Base-by-base conservation (phyloP, 2,888 invertebrate genomes). In the Mycalesis mineus region DNA sequence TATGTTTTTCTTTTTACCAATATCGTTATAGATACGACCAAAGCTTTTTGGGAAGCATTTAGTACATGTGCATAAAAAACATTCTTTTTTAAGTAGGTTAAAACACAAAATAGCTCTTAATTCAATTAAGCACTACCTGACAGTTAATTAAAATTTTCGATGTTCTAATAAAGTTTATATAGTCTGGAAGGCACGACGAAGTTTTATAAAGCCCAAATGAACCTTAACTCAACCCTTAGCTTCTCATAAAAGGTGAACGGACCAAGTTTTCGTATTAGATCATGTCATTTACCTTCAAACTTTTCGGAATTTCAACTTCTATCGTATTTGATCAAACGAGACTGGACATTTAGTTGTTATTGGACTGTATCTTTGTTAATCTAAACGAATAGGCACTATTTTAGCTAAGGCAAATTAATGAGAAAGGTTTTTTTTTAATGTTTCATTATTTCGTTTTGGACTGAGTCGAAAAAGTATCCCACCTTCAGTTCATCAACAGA, bases 191-290 rank as follows among this genome's bases (percentile, higher is more conserved):
- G 37, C 33, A 51, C 22, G 22, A 15, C 29, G 8, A 45, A 45
- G 45, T 45, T 29, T 45, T 45, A 29, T 45, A 13, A 45, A 45
- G 9, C 45, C 29, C 29, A 29, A 45, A 45, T 9, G 28, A 52
- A 48, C 28, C 39, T 31, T 44, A 54, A 55, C 47, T 40, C 15
- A 37, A 22, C 13, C 49, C 29, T 44, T 31, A 47, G n/a, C 40
- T 50, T 60, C 41, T 14, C 40, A 17, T 22, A 60, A 54, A 54
- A 55, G 37, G 54, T 57, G 31, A 60, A 55, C 42, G 50, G 41
- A 40, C 33, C 11, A 55, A 57, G 45, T 57, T 60, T 51, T 17
- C n/a, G 37, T 17, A 31, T 51, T 36, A n/a, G 7, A 44, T 28
- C 28, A 28, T 29, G 28, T 28, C 44, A 13, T 44, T 28, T 13